phyloP scores from a whole-genome alignment of 2,797 vertebrate genomes.

The Sparus aurata region DNA sequence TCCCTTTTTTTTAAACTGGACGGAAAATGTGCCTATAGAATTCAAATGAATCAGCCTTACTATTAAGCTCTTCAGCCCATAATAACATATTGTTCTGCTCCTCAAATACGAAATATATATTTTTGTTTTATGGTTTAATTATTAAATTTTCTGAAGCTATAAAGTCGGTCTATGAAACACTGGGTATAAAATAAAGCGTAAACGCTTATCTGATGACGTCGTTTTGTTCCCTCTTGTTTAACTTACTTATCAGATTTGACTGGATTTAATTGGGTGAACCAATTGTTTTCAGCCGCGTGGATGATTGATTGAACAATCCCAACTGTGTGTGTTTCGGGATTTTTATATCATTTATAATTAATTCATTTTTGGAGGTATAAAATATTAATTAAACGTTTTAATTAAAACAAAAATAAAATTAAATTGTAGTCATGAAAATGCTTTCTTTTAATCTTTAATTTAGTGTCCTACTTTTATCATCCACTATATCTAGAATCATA shows the following conservation, averaged over 20 bases:
- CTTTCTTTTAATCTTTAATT: not conserved
- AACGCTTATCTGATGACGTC: no score
- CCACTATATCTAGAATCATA: not conserved
- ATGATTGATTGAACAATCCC: no score
- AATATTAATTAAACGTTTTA: no score
- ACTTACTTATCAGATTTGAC: not conserved
- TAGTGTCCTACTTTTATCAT: not conserved
- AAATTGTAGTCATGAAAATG: not conserved
- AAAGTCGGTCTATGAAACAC: not conserved
- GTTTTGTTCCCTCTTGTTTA: not conserved
- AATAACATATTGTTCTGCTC: not conserved
- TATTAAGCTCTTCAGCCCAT: not conserved
- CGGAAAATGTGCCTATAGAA: not conserved
- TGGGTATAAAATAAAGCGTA: not conserved
- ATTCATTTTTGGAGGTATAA: no score
- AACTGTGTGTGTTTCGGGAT: no score
- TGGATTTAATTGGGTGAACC: not conserved
- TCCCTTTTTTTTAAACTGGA: not conserved
- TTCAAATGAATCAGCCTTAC: not conserved
- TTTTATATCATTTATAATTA: no score
- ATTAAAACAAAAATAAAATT: not conserved
- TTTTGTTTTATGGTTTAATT: not conserved
- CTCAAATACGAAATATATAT: not conserved
- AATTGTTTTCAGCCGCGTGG: no score
- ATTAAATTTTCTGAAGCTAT: not conserved